These are phyloP conservation scores for Hestina assimilis DNA, from an alignment of 1,140 invertebrate genomes.

Conservation along the genomic window DNA sequence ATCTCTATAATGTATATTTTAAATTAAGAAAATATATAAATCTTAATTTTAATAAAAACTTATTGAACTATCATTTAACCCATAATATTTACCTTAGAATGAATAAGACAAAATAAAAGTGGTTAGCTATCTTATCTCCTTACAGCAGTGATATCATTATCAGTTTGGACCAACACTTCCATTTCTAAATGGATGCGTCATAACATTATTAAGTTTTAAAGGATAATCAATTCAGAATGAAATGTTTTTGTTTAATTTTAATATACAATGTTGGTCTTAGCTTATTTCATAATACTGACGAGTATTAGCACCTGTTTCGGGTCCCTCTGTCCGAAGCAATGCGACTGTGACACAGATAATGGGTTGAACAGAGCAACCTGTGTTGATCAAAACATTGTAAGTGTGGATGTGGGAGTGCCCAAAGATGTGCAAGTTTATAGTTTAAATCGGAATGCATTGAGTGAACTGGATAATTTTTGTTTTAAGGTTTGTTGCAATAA, in stretches of 20 bases:
- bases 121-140: slow-evolving; percentile 59
- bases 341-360: slow-evolving; percentile 74
- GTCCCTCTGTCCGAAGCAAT: slow-evolving; percentile 72
- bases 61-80: slow-evolving; percentile 9
- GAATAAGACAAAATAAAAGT: slow-evolving; percentile 20
- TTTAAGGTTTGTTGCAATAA: slow-evolving; percentile 66
- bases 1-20: too few species aligned
- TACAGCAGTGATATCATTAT: slow-evolving; percentile 42
- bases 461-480: slow-evolving; percentile 72
- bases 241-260: slow-evolving; percentile 20
- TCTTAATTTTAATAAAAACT: background rate
- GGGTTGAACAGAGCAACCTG: slow-evolving; percentile 73
- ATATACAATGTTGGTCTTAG: slow-evolving; percentile 41
- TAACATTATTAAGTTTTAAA: slow-evolving; percentile 29
- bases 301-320: slow-evolving; percentile 26
- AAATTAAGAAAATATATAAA: too few species aligned
- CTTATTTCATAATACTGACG: slow-evolving; percentile 36
- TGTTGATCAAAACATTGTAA: slow-evolving; percentile 70
- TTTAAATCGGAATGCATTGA: slow-evolving; percentile 74
- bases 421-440: slow-evolving; percentile 72
- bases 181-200: slow-evolving; percentile 46
- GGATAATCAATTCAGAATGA: slow-evolving; percentile 22
- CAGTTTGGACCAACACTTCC: slow-evolving; percentile 46
- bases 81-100: slow-evolving; percentile 9
- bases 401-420: slow-evolving; percentile 71